phyloP scores from a whole-genome alignment of 2,113 vertebrate species.

The Campylomormyrus numenius region DNA sequence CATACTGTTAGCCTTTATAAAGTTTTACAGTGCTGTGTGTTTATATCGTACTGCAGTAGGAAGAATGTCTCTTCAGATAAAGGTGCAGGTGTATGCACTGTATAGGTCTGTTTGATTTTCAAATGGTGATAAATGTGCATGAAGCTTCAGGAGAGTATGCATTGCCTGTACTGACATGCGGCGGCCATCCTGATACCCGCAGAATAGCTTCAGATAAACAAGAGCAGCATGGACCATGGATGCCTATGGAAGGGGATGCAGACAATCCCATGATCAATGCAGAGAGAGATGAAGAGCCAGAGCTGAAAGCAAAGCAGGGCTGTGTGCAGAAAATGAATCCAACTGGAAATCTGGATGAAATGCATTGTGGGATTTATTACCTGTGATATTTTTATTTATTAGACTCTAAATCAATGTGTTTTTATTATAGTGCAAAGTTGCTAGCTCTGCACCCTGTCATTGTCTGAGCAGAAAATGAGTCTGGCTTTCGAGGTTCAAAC shows the following conservation, averaged over 20 bases:
- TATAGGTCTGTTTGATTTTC: not conserved
- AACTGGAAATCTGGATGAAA: not conserved
- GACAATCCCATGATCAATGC: too few relatives aligned
- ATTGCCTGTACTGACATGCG: not conserved
- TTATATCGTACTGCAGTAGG: not conserved
- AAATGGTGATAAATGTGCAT: not conserved
- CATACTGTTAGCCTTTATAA: not conserved
- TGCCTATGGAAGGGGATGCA: too few relatives aligned
- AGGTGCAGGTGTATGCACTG: not conserved
- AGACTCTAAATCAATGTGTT: not conserved
- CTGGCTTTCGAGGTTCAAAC: too few relatives aligned
- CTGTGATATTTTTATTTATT: not conserved
- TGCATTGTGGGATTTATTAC: not conserved
- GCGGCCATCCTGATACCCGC: too few relatives aligned
- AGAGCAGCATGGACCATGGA: too few relatives aligned
- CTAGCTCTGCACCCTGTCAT: not conserved
- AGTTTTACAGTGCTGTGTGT: not conserved
- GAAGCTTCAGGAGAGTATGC: not conserved
- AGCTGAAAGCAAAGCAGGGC: not conserved
- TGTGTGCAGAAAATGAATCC: not conserved
- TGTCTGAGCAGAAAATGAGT: not conserved
- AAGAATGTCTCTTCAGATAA: not conserved
- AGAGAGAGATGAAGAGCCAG: too few relatives aligned
- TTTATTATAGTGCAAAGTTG: not conserved
- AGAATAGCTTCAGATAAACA: not conserved